Conservation (phyloP, 2,113 vertebrate genomes). For the Coryphaenoides rupestris region DNA sequence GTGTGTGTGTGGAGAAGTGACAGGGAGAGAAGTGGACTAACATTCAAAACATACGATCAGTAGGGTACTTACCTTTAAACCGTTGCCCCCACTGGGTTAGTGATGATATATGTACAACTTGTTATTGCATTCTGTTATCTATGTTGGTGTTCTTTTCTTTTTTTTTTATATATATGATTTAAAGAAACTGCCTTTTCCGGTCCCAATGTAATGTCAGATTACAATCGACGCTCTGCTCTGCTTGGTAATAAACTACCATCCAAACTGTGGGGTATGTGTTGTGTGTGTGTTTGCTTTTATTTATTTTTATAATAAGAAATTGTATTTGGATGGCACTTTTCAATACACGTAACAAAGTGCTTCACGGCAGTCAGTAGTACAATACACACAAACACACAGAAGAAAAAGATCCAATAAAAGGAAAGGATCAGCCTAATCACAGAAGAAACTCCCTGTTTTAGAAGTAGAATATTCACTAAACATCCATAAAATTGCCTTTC, state of each 20-base stretch:
- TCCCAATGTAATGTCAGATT: constrained; percentile 22
- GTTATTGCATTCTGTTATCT: not conserved
- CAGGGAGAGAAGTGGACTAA: constrained; percentile 4
- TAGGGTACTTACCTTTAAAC: constrained; percentile 11
- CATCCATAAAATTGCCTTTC: too few relatives aligned
- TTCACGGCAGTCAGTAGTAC: too few relatives aligned
- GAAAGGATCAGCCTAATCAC: too few relatives aligned
- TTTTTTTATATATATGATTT: constrained; percentile 31
- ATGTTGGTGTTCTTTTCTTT: constrained; percentile 25
- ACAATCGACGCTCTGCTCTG: constrained; percentile 44
- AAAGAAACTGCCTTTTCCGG: constrained; percentile 21
- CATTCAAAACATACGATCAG: constrained; percentile 1
- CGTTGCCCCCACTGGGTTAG: constrained; percentile 21
- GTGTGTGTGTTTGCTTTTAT: too few relatives aligned
- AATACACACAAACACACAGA: too few relatives aligned
- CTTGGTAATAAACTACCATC: constrained; percentile 55
- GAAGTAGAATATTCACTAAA: too few relatives aligned
- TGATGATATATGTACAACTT: constrained; percentile 14
- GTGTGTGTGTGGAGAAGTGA: not conserved
- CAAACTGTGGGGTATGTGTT: not conserved
- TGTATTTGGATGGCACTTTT: too few relatives aligned
- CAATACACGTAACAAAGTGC: too few relatives aligned
- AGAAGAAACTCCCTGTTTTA: too few relatives aligned
- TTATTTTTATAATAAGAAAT: too few relatives aligned
- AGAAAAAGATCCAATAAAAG: too few relatives aligned